Percentiles rank a stretch among this genome's conserved stretches.
Conservation (phyloP, 2,888 invertebrate genomes). For the Rutpela maculata region DNA sequence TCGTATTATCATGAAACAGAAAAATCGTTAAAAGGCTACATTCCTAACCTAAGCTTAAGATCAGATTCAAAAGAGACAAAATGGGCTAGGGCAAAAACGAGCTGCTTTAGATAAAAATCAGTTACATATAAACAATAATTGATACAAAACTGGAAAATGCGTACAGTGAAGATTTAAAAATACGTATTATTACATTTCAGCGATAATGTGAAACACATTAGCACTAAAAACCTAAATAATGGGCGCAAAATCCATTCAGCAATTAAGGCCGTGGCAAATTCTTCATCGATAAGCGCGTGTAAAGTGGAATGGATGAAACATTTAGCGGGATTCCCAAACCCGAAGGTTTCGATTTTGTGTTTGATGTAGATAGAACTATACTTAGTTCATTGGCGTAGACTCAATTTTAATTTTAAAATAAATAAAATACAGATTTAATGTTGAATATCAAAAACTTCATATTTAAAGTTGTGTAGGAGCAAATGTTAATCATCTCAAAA, state of each 20-base stretch:
- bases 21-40: no score
- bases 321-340: slow-evolving; percentile 10
- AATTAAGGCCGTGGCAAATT: slow-evolving; percentile 31
- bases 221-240: slow-evolving; percentile 30
- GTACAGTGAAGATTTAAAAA: neutral
- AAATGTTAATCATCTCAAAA: no score
- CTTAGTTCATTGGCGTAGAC: slow-evolving; percentile 2
- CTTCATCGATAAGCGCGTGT: slow-evolving; percentile 21
- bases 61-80: no score
- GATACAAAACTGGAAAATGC: neutral
- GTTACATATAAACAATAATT: neutral
- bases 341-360: slow-evolving; percentile 22
- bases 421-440: no score
- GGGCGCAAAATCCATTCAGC: slow-evolving; percentile 25
- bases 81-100: no score
- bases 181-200: neutral
- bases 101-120: neutral
- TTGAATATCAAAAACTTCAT: no score
- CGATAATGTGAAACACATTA: slow-evolving; percentile 27
- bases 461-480: no score
- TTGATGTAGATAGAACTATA: neutral
- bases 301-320: slow-evolving; percentile 29
- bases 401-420: neutral
- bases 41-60: no score
- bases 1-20: no score